Evolutionary conservation across 2,113 vertebrate species (phyloP), one percentile per base, ranked within the genome.

Genomic region (Dasyurus viverrinus): DNA sequence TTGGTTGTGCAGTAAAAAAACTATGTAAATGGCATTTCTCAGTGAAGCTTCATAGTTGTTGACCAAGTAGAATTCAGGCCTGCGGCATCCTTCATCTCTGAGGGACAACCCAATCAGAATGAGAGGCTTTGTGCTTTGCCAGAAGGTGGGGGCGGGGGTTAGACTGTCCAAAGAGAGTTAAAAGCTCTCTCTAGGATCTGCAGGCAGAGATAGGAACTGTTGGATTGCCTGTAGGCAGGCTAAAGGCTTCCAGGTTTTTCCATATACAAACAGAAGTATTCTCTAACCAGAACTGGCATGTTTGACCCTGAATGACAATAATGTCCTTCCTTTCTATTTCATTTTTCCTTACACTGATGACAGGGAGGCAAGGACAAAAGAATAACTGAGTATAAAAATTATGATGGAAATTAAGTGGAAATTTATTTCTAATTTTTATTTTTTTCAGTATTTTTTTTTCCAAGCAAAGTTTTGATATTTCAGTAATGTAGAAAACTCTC

Each of bases 101-200:
- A 95, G 91, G 48, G 54, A 91, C n/a, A 94, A 94, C 92, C 76
- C 93, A 54, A 95, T 96, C 52, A 94, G 46, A 95, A 94, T 92
- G 26, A 93, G 42, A 90, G 90, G 52, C 93, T 30, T 54, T 92
- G 52, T 90, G 89, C 26, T 90, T 90, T 50, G 47, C 89, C 48
- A 90, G 48, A 90, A 90, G n/a, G 92, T 94, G 42, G 48, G 10
- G 5, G 0, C 2, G 2, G 50, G 54, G 92, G 22, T 94, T 46
- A 94, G 89, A 3, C 90, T 76, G 50, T 68, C 89, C 76, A 68
- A 30, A 12, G 46, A 93, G 55, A 14, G 27, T 94, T 48, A 53
- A 22, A 48, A 30, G 30, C 50, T 84, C 46, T 27, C 92, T 95
- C 47, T 84, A 89, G 50, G 95, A 96, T 26, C 76, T 92, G 54